Percentiles rank a stretch among this genome's conserved stretches.
These are phyloP conservation scores for Antheraea pernyi DNA, from an alignment of 1,140 invertebrate genomes.

Conservation along the genomic window DNA sequence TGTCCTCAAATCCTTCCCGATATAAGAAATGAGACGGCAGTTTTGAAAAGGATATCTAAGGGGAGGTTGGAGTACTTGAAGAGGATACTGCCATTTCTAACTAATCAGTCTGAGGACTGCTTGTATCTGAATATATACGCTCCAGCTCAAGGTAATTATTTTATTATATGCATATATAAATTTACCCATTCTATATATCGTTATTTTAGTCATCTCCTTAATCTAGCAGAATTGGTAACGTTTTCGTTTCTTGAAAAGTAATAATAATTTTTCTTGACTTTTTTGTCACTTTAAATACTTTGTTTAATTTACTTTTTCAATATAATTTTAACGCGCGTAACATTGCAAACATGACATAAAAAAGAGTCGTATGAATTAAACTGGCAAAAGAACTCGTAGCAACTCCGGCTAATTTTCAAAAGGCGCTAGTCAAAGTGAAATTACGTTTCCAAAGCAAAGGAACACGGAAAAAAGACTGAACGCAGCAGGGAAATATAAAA, in stretches of 20 bases:
- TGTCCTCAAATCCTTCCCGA: slow-evolving; percentile 93
- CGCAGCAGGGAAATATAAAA: not conserved
- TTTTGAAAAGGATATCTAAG: slow-evolving; percentile 90
- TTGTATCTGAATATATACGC: slow-evolving; percentile 98
- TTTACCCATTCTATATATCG: too few relatives aligned
- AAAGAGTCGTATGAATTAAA: not conserved
- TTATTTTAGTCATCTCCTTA: too few relatives aligned
- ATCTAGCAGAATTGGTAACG: too few relatives aligned
- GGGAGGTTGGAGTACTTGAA: slow-evolving; percentile 92
- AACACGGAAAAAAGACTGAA: not conserved
- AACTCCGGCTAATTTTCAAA: not conserved
- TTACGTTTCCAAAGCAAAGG: not conserved
- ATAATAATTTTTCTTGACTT: too few relatives aligned
- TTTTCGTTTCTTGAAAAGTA: too few relatives aligned
- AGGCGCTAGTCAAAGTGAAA: not conserved
- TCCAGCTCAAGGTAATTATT: slow-evolving; percentile 90
- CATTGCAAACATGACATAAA: too few relatives aligned
- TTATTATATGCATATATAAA: not conserved
- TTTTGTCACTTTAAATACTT: too few relatives aligned
- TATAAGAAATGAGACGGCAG: slow-evolving; percentile 89
- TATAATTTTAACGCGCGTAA: too few relatives aligned
- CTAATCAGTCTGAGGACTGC: slow-evolving; percentile 97
- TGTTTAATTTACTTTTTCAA: too few relatives aligned
- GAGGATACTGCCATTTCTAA: slow-evolving; percentile 90
- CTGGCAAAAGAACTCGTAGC: not conserved